These are phyloP conservation scores for Chrysolina haemoptera DNA, from an alignment of 2,888 invertebrate genomes.

Conservation along the genomic window DNA sequence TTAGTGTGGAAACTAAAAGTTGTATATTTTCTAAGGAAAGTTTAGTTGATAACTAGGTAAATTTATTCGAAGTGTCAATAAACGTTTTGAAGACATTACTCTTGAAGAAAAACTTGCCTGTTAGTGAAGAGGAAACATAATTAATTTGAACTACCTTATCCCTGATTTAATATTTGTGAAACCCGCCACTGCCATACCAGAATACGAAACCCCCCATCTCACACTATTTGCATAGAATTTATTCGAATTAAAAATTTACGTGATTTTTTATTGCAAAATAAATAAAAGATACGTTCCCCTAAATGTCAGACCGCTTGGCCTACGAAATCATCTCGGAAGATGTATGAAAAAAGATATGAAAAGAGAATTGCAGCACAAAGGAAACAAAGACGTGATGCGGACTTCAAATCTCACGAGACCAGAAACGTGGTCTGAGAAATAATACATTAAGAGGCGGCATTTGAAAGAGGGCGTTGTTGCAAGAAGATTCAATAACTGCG, in stretches of 20 bases:
- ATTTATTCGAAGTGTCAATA: too few relatives aligned
- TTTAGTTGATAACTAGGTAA: too few relatives aligned
- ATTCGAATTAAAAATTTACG: slow-evolving; percentile 63
- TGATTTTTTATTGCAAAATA: slow-evolving; percentile 63
- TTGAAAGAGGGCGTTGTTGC: slow-evolving; percentile 32
- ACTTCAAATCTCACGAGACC: slow-evolving; percentile 56
- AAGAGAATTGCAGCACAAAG: slow-evolving; percentile 68
- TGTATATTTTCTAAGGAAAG: too few relatives aligned
- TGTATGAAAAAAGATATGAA: slow-evolving; percentile 67
- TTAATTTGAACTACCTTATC: too few relatives aligned
- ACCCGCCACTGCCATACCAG: neutral
- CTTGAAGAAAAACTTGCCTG: too few relatives aligned
- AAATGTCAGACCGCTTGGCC: slow-evolving; percentile 64
- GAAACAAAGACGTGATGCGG: slow-evolving; percentile 63
- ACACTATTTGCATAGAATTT: slow-evolving; percentile 41
- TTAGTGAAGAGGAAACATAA: too few relatives aligned
- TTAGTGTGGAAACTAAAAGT: too few relatives aligned
- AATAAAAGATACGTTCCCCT: slow-evolving; percentile 64
- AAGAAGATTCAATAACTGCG: slow-evolving; percentile 41
- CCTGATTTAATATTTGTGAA: too few relatives aligned
- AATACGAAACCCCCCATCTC: slow-evolving; percentile 26
- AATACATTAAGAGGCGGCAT: slow-evolving; percentile 46
- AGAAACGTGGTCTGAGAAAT: slow-evolving; percentile 44
- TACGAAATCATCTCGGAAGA: slow-evolving; percentile 65
- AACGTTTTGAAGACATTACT: too few relatives aligned